Conservation (phyloP, 2,797 vertebrate species). For the Gadopsis marmoratus region DNA sequence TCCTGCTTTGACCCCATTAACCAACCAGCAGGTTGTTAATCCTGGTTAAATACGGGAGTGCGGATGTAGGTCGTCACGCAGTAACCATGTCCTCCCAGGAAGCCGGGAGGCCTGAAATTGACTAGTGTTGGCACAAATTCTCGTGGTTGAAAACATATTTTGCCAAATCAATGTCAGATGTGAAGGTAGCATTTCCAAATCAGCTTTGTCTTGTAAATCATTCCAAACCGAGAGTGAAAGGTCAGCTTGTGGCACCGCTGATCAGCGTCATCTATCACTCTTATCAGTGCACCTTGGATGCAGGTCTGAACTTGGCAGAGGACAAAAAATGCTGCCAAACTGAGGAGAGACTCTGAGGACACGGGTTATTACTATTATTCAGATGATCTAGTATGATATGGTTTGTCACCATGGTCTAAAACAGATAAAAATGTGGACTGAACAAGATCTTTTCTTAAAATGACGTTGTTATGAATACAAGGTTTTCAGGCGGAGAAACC, state of each 20-base stretch:
- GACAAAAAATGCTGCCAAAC: no score
- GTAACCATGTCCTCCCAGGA: neutral
- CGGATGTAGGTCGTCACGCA: slow-evolving; percentile 24
- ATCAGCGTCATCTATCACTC: neutral
- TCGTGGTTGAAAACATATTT: neutral
- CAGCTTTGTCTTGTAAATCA: neutral
- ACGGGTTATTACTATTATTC: no score
- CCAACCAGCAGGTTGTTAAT: slow-evolving; percentile 16
- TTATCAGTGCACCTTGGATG: no score
- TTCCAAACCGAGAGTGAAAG: neutral
- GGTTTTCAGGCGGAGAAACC: neutral
- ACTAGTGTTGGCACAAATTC: neutral
- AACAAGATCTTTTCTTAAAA: no score
- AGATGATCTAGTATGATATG: no score
- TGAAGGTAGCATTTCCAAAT: neutral
- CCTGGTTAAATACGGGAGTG: neutral
- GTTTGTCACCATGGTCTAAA: no score
- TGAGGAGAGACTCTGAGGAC: no score
- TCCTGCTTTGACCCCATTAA: slow-evolving; percentile 38
- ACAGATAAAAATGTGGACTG: no score
- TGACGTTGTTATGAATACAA: neutral
- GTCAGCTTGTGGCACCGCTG: neutral
- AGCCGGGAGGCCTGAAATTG: neutral
- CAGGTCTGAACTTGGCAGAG: no score
- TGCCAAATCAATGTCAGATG: no score